A percentile compares a stretch with the other conserved stretches of the same genome.
Conservation (phyloP, 1,140 invertebrate genomes). For the Drosophila truncata region DNA sequence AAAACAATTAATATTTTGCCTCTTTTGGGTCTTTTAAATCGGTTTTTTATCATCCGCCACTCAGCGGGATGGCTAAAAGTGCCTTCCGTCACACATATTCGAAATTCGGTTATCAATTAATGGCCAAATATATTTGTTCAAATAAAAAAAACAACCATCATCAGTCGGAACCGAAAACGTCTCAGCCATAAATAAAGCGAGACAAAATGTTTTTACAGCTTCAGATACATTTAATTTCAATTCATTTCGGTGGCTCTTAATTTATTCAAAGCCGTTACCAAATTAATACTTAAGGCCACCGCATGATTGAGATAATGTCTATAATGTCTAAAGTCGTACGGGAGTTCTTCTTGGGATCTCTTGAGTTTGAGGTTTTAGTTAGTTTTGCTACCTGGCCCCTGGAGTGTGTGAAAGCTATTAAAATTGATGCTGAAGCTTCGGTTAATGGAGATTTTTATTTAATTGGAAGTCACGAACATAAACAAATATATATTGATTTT, state of each 20-base stretch:
- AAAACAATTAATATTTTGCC: slow-evolving; percentile 73
- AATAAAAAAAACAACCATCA: slow-evolving; percentile 23
- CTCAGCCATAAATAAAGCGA: slow-evolving; percentile 50
- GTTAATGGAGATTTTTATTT: slow-evolving; percentile 2
- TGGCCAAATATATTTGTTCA: slow-evolving; percentile 70
- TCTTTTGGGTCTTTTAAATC: slow-evolving; percentile 28
- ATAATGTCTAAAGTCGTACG: slow-evolving; percentile 40
- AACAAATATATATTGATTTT: background rate
- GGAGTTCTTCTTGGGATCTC: slow-evolving; percentile 14
- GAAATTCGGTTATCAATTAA: slow-evolving; percentile 73
- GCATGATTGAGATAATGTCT: slow-evolving; percentile 33
- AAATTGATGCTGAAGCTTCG: slow-evolving; percentile 12
- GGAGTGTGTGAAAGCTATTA: slow-evolving; percentile 79
- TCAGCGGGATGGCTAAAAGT: slow-evolving; percentile 56
- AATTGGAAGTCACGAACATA: background rate
- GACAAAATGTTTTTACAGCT: slow-evolving; percentile 69
- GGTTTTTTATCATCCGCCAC: slow-evolving; percentile 46
- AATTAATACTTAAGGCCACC: slow-evolving; percentile 65
- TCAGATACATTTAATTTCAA: slow-evolving; percentile 64
- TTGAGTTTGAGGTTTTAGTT: slow-evolving; percentile 30
- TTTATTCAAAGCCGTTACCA: slow-evolving; percentile 70
- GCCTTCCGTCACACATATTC: slow-evolving; percentile 74
- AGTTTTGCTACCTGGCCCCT: slow-evolving; percentile 30
- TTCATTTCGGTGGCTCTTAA: slow-evolving; percentile 52
- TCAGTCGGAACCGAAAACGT: slow-evolving; percentile 35